Percentiles rank a stretch among this genome's conserved stretches.
Conservation (phyloP, 2,113 vertebrate species). For the Callospermophilus lateralis region DNA sequence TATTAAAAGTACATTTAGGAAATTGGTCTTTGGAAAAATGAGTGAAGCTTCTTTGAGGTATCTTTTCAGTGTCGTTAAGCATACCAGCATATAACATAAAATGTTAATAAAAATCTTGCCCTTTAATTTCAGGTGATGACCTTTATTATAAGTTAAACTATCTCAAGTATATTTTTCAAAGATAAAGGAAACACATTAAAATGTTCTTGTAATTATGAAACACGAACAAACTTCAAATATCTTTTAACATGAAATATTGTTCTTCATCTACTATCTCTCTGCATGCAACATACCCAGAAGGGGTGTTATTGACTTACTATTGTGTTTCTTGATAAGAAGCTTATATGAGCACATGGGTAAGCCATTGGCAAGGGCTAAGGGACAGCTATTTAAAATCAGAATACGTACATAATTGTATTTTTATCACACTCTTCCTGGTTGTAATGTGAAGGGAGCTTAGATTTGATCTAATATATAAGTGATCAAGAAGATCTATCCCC, state of each 20-base stretch:
- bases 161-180: conserved; percentile 32
- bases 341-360: neutral
- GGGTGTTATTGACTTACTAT: neutral
- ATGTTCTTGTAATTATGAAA: conserved; percentile 6
- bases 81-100: conserved; percentile 27
- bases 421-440: neutral
- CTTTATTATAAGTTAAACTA: conserved; percentile 67
- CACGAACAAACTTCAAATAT: neutral
- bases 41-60: neutral
- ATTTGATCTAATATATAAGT: neutral
- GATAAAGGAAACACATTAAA: neutral
- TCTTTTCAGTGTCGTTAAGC: conserved; percentile 11
- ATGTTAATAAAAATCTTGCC: conserved; percentile 49
- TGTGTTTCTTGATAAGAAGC: conserved; percentile 21
- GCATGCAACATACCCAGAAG: conserved; percentile 23
- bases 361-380: neutral
- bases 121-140: conserved; percentile 58
- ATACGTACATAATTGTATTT: neutral
- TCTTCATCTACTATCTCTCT: neutral
- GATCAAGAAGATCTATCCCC: neutral
- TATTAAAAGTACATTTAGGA: neutral
- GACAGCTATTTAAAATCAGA: neutral
- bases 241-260: neutral
- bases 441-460: neutral
- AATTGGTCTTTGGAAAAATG: conserved; percentile 23